Conservation (phyloP, 64 coral and sea anemone genomes). For the Trachythela sp. region DNA sequence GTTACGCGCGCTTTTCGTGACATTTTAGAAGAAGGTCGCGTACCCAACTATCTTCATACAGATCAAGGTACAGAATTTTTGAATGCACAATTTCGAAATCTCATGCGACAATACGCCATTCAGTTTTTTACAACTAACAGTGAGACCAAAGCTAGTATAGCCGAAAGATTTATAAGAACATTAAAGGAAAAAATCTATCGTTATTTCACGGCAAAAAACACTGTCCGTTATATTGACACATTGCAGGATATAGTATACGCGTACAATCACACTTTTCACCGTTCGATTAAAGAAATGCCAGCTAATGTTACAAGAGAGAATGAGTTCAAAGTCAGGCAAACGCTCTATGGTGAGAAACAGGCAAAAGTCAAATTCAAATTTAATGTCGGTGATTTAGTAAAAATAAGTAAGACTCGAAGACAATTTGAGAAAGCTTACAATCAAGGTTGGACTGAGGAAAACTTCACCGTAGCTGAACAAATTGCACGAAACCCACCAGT, state of each 20-base stretch:
- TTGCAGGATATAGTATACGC: background rate
- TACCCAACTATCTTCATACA: background rate
- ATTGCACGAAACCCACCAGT: background rate
- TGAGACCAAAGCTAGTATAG: too few relatives aligned
- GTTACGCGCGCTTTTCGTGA: background rate
- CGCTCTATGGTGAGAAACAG: background rate
- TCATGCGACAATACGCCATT: too few relatives aligned
- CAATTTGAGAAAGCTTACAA: background rate
- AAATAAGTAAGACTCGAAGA: background rate
- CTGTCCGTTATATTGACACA: constrained; percentile 6
- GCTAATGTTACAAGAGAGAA: constrained; percentile 6
- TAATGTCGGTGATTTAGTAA: background rate
- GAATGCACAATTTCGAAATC: too few relatives aligned
- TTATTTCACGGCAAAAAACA: constrained; percentile 26
- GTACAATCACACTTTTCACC: constrained; percentile 30
- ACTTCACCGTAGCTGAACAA: background rate
- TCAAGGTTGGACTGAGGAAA: constrained; percentile 1
- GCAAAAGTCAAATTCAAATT: background rate
- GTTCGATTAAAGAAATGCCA: background rate
- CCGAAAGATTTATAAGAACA: constrained; percentile 14
- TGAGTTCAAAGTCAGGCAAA: background rate
- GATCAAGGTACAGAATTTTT: background rate
- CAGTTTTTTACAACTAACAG: too few relatives aligned
- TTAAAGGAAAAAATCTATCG: background rate
- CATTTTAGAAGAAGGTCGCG: background rate